Evolutionary conservation across 2,797 vertebrate species (phyloP).

Genomic region (Scyliorhinus canicula): DNA sequence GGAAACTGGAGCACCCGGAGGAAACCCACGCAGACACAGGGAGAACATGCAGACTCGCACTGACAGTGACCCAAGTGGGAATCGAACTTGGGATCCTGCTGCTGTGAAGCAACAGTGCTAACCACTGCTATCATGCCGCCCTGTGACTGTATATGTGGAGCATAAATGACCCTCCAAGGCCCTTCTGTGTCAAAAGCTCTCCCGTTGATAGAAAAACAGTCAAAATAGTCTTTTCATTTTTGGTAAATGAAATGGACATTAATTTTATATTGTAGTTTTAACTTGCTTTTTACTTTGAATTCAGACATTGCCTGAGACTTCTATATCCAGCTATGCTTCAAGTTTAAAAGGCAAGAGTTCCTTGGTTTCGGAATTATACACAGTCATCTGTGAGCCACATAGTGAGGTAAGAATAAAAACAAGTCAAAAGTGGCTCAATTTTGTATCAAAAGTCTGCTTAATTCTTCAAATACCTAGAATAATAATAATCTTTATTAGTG

Average conservation of each 20-base stretch:
- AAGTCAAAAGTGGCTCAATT: background rate
- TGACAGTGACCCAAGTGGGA: too few species aligned
- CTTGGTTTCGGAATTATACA: constrained; percentile 89
- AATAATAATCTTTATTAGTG: too few species aligned
- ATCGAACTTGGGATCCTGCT: too few species aligned
- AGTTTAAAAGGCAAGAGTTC: constrained; percentile 79
- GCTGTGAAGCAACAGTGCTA: too few species aligned
- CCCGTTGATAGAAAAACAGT: background rate
- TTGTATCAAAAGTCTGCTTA: background rate
- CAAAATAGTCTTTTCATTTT: background rate
- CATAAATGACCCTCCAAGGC: background rate
- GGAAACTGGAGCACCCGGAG: too few species aligned
- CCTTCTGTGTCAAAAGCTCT: background rate
- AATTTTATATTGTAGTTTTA: background rate
- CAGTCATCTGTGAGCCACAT: constrained; percentile 90
- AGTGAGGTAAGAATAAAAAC: constrained; percentile 72
- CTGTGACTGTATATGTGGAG: background rate
- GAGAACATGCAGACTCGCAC: too few species aligned
- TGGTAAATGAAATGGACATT: background rate
- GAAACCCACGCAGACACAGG: too few species aligned
- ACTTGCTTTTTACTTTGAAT: constrained; percentile 50
- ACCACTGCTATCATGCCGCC: too few species aligned
- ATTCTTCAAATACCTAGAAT: background rate
- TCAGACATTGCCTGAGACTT: constrained; percentile 86
- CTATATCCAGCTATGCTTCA: constrained; percentile 78